These are phyloP conservation scores for Fragum sueziense DNA, from an alignment of 2,888 invertebrate genomes.

Conservation along the genomic window DNA sequence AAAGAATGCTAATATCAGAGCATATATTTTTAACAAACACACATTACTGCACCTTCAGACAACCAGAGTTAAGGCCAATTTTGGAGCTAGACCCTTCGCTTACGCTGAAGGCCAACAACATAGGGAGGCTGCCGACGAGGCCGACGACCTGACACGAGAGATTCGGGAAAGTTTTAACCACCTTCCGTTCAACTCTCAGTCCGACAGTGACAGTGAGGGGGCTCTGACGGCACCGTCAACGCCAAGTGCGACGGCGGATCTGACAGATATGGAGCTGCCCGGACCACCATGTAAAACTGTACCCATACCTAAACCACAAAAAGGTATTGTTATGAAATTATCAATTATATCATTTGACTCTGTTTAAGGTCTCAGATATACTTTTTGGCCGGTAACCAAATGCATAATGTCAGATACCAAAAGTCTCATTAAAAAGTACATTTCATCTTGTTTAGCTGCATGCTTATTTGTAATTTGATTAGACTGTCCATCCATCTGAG, in stretches of 20 bases:
- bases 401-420: too few relatives aligned
- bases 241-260: conserved; percentile 57
- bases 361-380: too few relatives aligned
- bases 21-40: too few relatives aligned
- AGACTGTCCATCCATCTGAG: too few relatives aligned
- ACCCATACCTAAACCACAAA: conserved; percentile 72
- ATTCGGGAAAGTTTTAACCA: conserved; percentile 80
- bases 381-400: too few relatives aligned
- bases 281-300: conserved; percentile 76
- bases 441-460: too few relatives aligned
- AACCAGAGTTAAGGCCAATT: conserved; percentile 80
- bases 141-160: conserved; percentile 79
- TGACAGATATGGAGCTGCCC: conserved; percentile 52
- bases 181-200: conserved; percentile 79
- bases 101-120: conserved; percentile 81
- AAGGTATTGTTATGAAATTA: too few relatives aligned
- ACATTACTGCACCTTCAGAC: too few relatives aligned
- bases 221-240: conserved; percentile 65
- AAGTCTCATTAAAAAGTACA: too few relatives aligned
- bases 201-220: conserved; percentile 80
- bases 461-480: too few relatives aligned
- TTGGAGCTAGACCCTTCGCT: conserved; percentile 80
- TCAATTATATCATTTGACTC: too few relatives aligned
- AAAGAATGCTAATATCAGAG: too few relatives aligned
- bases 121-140: conserved; percentile 79